These are phyloP conservation scores for Helobdella robusta DNA, from an alignment of 2,888 invertebrate genomes.

Conservation along the genomic window DNA sequence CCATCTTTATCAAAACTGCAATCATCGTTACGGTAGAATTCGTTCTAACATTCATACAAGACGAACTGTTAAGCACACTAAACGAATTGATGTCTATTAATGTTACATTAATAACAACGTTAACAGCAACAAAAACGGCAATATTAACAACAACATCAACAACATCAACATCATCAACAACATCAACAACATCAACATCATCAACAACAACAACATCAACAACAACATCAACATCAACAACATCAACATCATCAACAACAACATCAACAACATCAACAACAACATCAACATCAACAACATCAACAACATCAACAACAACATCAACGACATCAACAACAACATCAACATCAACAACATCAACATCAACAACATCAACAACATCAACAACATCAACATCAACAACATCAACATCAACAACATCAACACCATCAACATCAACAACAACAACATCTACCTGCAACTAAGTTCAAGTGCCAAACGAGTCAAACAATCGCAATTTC, in stretches of 20 bases:
- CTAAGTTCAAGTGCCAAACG: slow-evolving; percentile 11
- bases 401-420: too few species aligned
- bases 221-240: slow-evolving; percentile 12
- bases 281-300: slow-evolving; percentile 10
- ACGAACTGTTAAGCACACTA: too few species aligned
- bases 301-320: slow-evolving; percentile 19
- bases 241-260: background rate
- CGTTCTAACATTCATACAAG: too few species aligned
- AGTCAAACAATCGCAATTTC: slow-evolving; percentile 19
- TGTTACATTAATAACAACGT: too few species aligned
- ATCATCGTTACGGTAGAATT: too few species aligned
- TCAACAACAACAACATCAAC: slow-evolving; percentile 2
- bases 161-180: slow-evolving; percentile 20
- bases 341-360: background rate
- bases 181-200: slow-evolving; percentile 10
- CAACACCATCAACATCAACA: too few species aligned
- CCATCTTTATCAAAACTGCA: too few species aligned
- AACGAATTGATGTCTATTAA: too few species aligned
- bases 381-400: too few species aligned
- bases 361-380: slow-evolving; percentile 5
- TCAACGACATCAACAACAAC: slow-evolving; percentile 1
- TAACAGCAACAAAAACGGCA: too few species aligned
- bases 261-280: background rate
- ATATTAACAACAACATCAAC: too few species aligned
- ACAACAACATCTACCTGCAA: too few species aligned